Percentiles rank a stretch among this genome's conserved stretches.
Conservation (phyloP, 2,797 vertebrate species). For the Pyrrhura leucotis region DNA sequence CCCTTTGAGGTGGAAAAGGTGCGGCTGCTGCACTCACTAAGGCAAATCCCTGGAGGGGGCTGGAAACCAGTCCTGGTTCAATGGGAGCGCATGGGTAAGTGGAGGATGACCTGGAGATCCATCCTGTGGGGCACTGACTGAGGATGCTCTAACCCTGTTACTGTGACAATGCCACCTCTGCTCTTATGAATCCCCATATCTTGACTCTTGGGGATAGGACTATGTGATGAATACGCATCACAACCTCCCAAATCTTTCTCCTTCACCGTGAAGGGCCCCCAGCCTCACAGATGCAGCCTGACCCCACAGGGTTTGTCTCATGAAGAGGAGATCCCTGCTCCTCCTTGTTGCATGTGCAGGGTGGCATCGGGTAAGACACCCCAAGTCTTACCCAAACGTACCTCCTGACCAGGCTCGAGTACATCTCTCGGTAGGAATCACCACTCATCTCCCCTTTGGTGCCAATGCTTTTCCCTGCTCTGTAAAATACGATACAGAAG, state of each 20-base stretch:
- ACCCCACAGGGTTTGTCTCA: background rate
- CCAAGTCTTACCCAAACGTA: background rate
- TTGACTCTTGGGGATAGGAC: background rate
- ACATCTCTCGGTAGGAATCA: background rate
- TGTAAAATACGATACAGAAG: background rate
- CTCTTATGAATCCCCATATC: background rate
- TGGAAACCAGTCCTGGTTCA: background rate
- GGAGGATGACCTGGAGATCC: background rate
- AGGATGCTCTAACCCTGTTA: background rate
- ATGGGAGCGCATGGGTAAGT: background rate
- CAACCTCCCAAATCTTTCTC: background rate
- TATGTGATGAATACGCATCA: accelerated
- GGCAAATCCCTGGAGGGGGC: background rate
- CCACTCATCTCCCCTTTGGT: background rate
- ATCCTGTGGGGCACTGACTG: accelerated
- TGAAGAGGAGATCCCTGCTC: background rate
- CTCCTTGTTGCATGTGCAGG: background rate
- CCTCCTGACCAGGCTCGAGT: accelerated
- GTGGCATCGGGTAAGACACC: background rate
- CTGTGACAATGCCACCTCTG: background rate
- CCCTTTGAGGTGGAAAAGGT: background rate
- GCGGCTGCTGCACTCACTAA: background rate
- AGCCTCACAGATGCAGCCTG: background rate
- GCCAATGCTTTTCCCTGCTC: background rate
- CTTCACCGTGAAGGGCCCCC: background rate